Conservation (phyloP, 2,888 invertebrate genomes). For the Andrena praecox region DNA sequence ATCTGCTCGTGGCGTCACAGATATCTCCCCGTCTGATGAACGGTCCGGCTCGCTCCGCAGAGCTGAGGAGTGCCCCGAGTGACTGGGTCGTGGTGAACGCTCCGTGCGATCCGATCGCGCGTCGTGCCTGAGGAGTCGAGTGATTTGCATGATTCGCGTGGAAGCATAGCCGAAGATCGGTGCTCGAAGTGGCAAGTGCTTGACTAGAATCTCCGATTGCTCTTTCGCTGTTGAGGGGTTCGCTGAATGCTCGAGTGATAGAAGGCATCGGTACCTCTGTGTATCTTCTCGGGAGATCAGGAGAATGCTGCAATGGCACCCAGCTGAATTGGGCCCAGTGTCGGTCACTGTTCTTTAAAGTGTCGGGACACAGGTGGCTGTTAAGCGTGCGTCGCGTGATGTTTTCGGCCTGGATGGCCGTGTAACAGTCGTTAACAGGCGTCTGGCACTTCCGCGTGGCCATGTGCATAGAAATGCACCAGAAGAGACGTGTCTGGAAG, state of each 20-base stretch:
- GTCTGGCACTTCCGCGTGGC: conserved; percentile 36
- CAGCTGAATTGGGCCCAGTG: no score
- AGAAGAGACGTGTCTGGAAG: conserved; percentile 26
- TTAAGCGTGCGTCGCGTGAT: neutral
- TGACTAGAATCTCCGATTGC: neutral
- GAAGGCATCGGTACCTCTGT: no score
- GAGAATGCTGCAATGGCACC: no score
- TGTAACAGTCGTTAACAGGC: conserved; percentile 19
- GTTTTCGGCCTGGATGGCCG: conserved; percentile 10
- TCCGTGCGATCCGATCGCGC: no score
- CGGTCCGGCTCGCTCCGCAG: no score
- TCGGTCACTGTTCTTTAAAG: neutral
- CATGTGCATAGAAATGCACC: conserved; percentile 43
- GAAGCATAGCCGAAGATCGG: neutral
- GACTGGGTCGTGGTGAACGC: no score
- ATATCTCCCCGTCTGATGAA: no score
- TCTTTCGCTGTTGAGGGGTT: neutral
- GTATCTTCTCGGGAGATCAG: no score
- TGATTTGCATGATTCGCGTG: no score
- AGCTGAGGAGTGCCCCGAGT: no score
- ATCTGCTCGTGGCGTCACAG: neutral
- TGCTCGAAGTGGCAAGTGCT: neutral
- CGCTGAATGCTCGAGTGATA: no score
- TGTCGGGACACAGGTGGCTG: conserved; percentile 6
- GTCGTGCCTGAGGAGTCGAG: no score